These are phyloP conservation scores for Rhipidura dahli DNA, from an alignment of 2,113 vertebrate species.

Conservation along the genomic window DNA sequence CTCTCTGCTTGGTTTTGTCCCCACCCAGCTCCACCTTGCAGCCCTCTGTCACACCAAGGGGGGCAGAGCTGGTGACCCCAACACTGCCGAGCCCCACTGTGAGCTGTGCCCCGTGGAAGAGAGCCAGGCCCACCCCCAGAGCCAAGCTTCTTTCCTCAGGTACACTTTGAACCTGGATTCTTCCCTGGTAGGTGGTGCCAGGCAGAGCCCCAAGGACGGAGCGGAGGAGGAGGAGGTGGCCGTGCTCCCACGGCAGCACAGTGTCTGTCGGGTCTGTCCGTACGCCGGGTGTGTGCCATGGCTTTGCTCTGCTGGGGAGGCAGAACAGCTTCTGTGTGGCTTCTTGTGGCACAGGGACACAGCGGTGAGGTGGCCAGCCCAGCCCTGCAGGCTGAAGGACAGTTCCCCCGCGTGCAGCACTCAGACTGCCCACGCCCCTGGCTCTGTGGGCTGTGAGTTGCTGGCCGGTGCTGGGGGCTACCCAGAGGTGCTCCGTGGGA, in stretches of 20 bases:
- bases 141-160: neutral
- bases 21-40: neutral
- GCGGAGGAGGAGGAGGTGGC: neutral
- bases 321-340: neutral
- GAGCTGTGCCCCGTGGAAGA: neutral
- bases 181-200: neutral
- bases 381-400: neutral
- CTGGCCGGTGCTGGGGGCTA: neutral
- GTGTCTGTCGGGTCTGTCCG: neutral
- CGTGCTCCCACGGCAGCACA: accelerated
- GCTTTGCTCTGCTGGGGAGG: neutral
- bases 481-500: neutral
- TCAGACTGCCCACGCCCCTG: accelerated
- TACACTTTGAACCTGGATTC: neutral
- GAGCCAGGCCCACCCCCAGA: neutral
- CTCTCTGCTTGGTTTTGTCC: neutral
- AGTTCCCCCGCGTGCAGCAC: accelerated
- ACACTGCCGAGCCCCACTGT: neutral
- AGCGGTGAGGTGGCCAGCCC: neutral
- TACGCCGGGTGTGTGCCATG: neutral
- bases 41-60: neutral
- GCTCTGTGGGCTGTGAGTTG: neutral
- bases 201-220: neutral
- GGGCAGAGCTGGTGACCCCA: neutral
- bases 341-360: accelerated